Evolutionary conservation across 1,140 invertebrate species (phyloP), one percentile per base, ranked within the genome.

Genomic region (Drosophila bifasciata): DNA sequence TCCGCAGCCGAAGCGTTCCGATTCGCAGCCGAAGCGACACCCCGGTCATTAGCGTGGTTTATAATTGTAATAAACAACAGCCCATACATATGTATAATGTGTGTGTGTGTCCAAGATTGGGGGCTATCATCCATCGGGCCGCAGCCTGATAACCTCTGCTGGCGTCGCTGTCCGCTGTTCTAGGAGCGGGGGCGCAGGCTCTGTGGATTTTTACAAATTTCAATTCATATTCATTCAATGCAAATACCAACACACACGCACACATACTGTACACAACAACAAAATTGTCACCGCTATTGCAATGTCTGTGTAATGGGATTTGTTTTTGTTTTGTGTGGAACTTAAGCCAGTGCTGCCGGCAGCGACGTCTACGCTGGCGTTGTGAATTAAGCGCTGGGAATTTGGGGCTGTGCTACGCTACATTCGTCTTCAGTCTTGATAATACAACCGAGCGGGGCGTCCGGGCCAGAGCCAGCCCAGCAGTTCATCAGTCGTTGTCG

Each of bases 341-440:
- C 51, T 40, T 67, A 64, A 80, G 81, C 74, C 45, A 59, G 17
- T 59, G 57, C 53, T 9, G 59, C 56, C 63, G 56, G 56, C 25
- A 25, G 23, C 51, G 19, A 15, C 6, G 16, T 49, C 43, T 36
- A 11, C 32, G 32, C 32, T 36, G 32, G 32, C 78, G 78, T 67
- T 64, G 50, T 61, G 63, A 83, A 83, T 81, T 80, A 77, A 77
- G 73, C 50, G 68, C 61, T 56, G 74, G 59, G 71, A 15, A 21
- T 57, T 57, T 76, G 43, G 70, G 44, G 32, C 44, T 45, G 71
- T 43, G 58, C 57, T 25, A 16, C 51, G 55, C 39, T 19, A 21
- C 52, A 28, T 69, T 59, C 56, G 76, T 80, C 80, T 84, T 85
- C 68, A 81, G 81, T 71, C 73, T 76, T 86, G 81, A 85, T 86